phyloP scores from a whole-genome alignment of 2,113 vertebrate species.

The Sinocyclocheilus rhinocerous region DNA sequence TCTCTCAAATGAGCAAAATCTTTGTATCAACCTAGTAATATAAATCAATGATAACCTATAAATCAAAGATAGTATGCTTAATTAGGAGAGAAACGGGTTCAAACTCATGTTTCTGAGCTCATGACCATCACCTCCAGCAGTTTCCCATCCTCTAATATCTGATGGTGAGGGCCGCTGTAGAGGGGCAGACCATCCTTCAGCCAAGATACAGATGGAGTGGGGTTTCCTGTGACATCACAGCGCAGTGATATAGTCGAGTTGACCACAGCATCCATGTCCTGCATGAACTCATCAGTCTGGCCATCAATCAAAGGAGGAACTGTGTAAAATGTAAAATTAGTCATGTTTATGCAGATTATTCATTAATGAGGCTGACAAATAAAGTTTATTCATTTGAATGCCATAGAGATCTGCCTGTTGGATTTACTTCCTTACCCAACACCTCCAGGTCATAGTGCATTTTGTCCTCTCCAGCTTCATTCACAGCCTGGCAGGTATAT shows the following conservation, averaged over 20 bases:
- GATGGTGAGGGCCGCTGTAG: conserved; percentile 67
- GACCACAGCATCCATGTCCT: conserved; percentile 79
- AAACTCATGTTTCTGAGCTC: not conserved
- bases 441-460: conserved; percentile 87
- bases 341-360: not conserved
- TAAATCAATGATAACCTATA: not conserved
- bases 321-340: conserved; percentile 56
- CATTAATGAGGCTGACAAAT: not conserved
- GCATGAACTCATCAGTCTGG: conserved; percentile 73
- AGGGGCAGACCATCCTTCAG: conserved; percentile 78
- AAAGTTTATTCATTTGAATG: not conserved
- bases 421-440: conserved; percentile 74
- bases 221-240: conserved; percentile 80
- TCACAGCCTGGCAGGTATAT: conserved; percentile 85
- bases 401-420: not conserved
- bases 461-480: conserved; percentile 82
- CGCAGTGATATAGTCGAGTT: conserved; percentile 77
- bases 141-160: conserved; percentile 77
- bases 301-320: conserved; percentile 82
- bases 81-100: not conserved
- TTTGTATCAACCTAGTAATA: not conserved
- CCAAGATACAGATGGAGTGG: conserved; percentile 81
- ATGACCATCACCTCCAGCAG: conserved; percentile 77
- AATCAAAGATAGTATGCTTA: not conserved
- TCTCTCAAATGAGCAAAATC: not conserved